Conservation (phyloP, 2,797 vertebrate species). For the Anguilla pacifica region DNA sequence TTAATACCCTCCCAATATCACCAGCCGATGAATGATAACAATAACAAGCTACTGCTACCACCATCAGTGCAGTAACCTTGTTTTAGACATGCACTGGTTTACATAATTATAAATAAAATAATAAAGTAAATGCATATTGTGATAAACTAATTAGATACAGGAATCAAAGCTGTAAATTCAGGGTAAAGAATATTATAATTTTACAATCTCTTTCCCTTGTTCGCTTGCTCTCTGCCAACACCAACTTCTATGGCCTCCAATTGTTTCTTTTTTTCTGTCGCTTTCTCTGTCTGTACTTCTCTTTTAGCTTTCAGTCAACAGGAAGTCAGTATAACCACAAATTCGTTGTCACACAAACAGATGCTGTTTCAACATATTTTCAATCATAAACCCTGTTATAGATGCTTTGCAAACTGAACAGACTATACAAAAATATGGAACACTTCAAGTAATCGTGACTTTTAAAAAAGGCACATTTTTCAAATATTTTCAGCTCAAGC, state of each 20-base stretch:
- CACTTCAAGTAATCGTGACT: constrained; percentile 11
- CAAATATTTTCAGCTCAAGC: neutral
- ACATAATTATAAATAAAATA: neutral
- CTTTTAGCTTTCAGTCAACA: constrained; percentile 75
- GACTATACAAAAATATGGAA: constrained; percentile 20
- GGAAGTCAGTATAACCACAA: constrained; percentile 79
- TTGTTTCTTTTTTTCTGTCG: constrained; percentile 16
- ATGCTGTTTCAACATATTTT: constrained; percentile 71
- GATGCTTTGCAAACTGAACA: constrained; percentile 40
- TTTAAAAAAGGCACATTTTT: constrained; percentile 5
- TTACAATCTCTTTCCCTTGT: neutral
- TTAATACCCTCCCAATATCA: neutral
- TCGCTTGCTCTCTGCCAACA: neutral
- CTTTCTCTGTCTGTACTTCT: constrained; percentile 60
- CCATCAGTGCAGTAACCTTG: neutral
- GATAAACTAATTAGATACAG: neutral
- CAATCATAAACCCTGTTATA: constrained; percentile 44
- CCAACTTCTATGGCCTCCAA: constrained; percentile 19
- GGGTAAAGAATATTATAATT: neutral
- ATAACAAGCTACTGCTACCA: neutral
- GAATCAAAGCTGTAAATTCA: neutral
- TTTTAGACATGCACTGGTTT: neutral
- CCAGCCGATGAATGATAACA: neutral
- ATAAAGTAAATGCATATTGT: neutral
- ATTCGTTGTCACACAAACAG: constrained; percentile 59